Evolutionary conservation across 2,888 invertebrate genomes (phyloP), one percentile per base, ranked within the genome.

Genomic region (Heliconius erato): DNA sequence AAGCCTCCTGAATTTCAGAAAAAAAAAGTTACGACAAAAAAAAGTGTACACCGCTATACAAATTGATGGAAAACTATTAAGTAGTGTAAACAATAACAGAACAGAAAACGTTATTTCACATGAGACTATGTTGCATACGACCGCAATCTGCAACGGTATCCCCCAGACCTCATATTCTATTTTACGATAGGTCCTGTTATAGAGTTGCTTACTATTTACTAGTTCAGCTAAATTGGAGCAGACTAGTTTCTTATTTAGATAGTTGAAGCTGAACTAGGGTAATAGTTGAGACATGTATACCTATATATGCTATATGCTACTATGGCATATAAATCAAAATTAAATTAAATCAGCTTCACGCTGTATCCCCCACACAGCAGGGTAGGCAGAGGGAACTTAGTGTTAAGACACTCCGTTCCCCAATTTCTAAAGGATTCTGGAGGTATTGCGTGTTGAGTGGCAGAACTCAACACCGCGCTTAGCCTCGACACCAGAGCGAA

Each of bases 61-160:
- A 68, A 44, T 69, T 44, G 40, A 63, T 28, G 63, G n/a, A 40
- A 71, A 65, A 28, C 54, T 32, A 71, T 69, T 49, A 77, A 40
- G 59, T 69, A 16, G n/a, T 59, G 40, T 49, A 59, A 77, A 77
- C 69, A 76, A 71, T 71, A 76, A 81, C 40, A 81, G 69, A 59
- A 54, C 28, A 59, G 74, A 82, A 69, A 79, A 82, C 59, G 68
- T 74, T 69, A 16, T 79, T 79, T 82, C 82, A 68, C 74, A 79
- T 79, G 77, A 71, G 63, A 81, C 81, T 71, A 63, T 74, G 79
- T 79, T 79, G 79, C 68, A 74, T 69, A 74, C 67, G 54, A 79
- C 74, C 79, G 74, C 82, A 82, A 67, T 63, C 40, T 28, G 81
- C 74, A 82, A 79, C 82, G 79, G 82, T 79, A 79, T 26, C 79